A percentile compares a stretch with the other conserved stretches of the same genome.
These are phyloP conservation scores for Parazoanthus atlanticus DNA, from an alignment of 92 coral and sea anemone species.

Conservation along the genomic window DNA sequence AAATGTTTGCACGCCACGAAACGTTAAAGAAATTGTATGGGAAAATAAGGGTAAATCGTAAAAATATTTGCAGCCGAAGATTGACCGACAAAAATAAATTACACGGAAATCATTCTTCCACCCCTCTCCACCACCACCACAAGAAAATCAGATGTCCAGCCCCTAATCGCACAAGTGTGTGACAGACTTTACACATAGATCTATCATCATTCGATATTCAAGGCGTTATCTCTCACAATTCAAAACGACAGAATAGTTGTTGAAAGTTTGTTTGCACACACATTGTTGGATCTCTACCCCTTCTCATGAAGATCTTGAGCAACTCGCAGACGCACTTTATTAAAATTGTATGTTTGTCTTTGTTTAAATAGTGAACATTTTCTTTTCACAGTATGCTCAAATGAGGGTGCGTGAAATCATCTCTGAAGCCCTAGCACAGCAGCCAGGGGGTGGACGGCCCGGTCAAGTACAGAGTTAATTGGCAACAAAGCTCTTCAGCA, in stretches of 20 bases:
- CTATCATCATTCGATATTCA: too few species aligned
- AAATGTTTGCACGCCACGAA: too few species aligned
- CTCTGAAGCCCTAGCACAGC: conserved; percentile 38
- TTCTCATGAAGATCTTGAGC: background rate
- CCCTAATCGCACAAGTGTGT: too few species aligned
- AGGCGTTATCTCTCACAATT: background rate
- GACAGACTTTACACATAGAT: too few species aligned
- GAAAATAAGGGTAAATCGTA: too few species aligned
- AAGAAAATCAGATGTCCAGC: background rate
- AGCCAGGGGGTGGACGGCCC: conserved; percentile 34
- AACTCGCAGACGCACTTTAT: background rate
- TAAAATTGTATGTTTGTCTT: background rate
- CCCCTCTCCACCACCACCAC: too few species aligned
- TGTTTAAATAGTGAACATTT: background rate
- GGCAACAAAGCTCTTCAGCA: conserved; percentile 1
- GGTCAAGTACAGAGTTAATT: conserved; percentile 39
- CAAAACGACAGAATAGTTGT: background rate
- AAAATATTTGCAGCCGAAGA: too few species aligned
- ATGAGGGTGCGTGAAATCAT: conserved; percentile 68
- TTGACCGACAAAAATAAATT: too few species aligned
- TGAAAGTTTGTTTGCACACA: background rate
- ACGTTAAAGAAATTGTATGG: too few species aligned
- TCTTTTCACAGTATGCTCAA: conserved; percentile 62
- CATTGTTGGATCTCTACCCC: background rate
- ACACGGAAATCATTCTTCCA: too few species aligned